Evolutionary conservation across 2,888 invertebrate species (phyloP).

Genomic region (Tricholauxania praeusta): DNA sequence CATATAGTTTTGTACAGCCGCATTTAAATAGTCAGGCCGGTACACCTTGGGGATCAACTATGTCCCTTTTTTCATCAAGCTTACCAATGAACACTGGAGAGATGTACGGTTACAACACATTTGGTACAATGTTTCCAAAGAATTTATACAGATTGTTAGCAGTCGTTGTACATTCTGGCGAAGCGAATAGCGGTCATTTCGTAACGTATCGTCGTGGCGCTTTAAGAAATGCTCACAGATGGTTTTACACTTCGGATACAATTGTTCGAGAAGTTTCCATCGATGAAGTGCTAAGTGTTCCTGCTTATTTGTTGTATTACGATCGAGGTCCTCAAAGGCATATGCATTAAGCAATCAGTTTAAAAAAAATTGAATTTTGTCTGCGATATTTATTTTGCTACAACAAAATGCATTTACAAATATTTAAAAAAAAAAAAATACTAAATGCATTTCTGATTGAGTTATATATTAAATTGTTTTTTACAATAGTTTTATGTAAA

Average conservation of each 20-base stretch:
- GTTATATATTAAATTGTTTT: background rate
- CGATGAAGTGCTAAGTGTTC: slow-evolving; percentile 84
- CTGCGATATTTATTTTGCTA: slow-evolving; percentile 1
- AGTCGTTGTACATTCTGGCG: slow-evolving; percentile 92
- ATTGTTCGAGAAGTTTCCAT: slow-evolving; percentile 84
- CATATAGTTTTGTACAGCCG: slow-evolving; percentile 78
- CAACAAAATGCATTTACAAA: background rate
- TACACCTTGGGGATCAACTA: slow-evolving; percentile 68
- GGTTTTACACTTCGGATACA: slow-evolving; percentile 90
- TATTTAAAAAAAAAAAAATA: background rate
- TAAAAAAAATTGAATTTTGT: slow-evolving; percentile 12
- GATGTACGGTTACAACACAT: slow-evolving; percentile 54
- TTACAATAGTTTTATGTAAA: background rate
- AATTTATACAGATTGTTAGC: slow-evolving; percentile 83
- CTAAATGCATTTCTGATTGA: background rate
- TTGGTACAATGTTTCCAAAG: slow-evolving; percentile 69
- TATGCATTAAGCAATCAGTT: slow-evolving; percentile 38
- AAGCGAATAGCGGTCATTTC: slow-evolving; percentile 93
- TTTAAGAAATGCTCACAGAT: slow-evolving; percentile 70
- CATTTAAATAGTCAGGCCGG: slow-evolving; percentile 67
- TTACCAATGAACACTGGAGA: slow-evolving; percentile 64
- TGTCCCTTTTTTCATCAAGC: slow-evolving; percentile 66
- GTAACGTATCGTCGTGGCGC: slow-evolving; percentile 88
- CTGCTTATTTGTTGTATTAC: slow-evolving; percentile 95
- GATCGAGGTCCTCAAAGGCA: slow-evolving; percentile 71